Conservation (phyloP, 1,140 invertebrate species). For the Trichonephila clavata region DNA sequence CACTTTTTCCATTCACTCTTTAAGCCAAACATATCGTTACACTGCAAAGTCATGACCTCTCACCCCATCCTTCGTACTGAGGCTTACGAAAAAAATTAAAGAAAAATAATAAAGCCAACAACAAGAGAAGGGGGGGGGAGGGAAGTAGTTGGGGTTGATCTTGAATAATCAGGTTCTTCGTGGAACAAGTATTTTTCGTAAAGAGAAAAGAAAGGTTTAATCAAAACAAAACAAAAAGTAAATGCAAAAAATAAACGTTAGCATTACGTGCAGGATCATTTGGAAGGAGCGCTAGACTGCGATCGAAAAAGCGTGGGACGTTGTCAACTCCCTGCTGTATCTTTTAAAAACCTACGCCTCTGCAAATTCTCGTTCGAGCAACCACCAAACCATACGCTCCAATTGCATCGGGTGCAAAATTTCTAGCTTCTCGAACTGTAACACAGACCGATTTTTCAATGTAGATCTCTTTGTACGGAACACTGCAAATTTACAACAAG, state of each 20-base stretch:
- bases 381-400: conserved; percentile 26
- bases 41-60: conserved; percentile 1
- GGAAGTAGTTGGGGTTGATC: conserved; percentile 6
- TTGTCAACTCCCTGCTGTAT: conserved; percentile 58
- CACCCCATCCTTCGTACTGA: not conserved
- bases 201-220: not conserved
- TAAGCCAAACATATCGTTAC: not conserved
- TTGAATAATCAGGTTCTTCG: conserved; percentile 61
- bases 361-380: conserved; percentile 21
- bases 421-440: not conserved
- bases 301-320: conserved; percentile 54
- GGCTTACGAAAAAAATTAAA: not conserved
- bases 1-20: conserved; percentile 16
- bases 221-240: conserved; percentile 21
- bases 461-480: not conserved
- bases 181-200: conserved; percentile 29
- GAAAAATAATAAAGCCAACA: not conserved
- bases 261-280: conserved; percentile 49
- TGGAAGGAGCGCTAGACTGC: conserved; percentile 20
- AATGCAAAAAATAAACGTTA: conserved; percentile 21
- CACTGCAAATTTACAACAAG: not conserved
- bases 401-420: not conserved
- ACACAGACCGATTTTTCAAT: not conserved
- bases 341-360: conserved; percentile 48
- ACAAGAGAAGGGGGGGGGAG: not conserved